Evolutionary conservation across 2,113 vertebrate genomes (phyloP).

Genomic region (Bagarius yarrelli): DNA sequence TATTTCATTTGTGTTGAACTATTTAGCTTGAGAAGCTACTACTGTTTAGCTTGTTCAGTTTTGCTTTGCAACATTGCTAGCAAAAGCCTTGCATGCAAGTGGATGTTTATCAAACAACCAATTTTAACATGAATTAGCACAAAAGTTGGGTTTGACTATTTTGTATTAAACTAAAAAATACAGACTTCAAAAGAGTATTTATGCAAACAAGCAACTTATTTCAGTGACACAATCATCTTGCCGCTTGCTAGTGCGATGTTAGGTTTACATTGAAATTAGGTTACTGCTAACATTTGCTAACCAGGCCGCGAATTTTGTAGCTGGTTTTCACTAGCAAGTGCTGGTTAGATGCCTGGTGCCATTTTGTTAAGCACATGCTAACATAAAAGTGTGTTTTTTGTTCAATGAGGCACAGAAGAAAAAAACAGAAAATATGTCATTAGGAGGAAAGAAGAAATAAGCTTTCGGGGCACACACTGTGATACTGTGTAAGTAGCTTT

Average conservation of each 20-base stretch:
- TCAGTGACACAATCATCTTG: not conserved
- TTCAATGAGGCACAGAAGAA: constrained; percentile 78
- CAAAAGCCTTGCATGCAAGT: no score
- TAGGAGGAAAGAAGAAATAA: constrained; percentile 78
- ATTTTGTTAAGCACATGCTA: constrained; percentile 56
- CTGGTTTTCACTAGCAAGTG: not conserved
- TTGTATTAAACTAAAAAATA: not conserved
- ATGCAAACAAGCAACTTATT: not conserved
- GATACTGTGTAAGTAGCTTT: constrained; percentile 68
- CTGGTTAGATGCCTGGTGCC: constrained; percentile 9
- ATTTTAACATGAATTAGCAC: no score
- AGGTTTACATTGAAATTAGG: not conserved
- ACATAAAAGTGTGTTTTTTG: constrained; percentile 75
- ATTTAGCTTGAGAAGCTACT: not conserved
- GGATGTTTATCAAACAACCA: no score
- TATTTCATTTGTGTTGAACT: not conserved
- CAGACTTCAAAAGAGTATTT: not conserved
- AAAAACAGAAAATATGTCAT: constrained; percentile 77
- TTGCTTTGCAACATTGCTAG: no score
- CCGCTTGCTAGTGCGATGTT: not conserved
- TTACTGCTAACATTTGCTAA: not conserved
- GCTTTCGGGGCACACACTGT: constrained; percentile 63
- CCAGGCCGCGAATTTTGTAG: not conserved
- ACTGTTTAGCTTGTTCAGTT: no score
- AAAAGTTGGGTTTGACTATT: no score